Base-by-base conservation (phyloP, 2,888 invertebrate genomes). In the Lampropteryx suffumata region DNA sequence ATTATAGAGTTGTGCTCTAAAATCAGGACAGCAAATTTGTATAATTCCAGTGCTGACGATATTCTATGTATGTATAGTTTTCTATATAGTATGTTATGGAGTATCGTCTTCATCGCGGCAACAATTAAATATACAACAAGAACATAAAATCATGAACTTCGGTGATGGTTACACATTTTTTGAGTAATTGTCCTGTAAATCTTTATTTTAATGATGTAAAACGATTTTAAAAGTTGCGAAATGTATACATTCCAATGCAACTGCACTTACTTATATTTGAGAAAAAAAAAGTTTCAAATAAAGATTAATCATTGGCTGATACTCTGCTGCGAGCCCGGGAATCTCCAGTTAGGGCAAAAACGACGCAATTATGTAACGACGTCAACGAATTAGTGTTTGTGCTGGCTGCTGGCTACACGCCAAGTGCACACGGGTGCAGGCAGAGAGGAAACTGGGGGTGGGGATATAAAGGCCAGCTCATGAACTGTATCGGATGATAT, bases 301-400 rank as follows among this genome's bases (percentile, higher is more conserved):
- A 35, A 33, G 49, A 35, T 54, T n/a, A n/a, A 49, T 35, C 28
- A 33, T n/a, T 33, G 46, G 55, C 47, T 54, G 58, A 57, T 57
- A 59, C 55, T 49, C 57, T 37, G 55, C 48, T 48, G 57, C 59
- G 67, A 66, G 70, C 62, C 64, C 65, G 64, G 49, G 57, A 54
- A 57, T 45, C 45, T 62, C 50, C 57, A 62, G 71, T 68, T 71
- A 63, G 64, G 62, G 72, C 68, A 83, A 84, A 85, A 85, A 83
- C 80, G 77, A 69, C 75, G 81, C 80, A 82, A 87, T 87, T 85
- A 86, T 83, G 82, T 84, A 86, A 85, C 79, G 68, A 79, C 76
- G 76, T 79, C 76, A 72, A 80, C 75, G 79, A 82, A 85, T 86
- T 86, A 85, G 86, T 79, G 80, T 73, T 78, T 71, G 70, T 70